phyloP scores from a whole-genome alignment of 2,888 invertebrate species.

The Andrena bucephala region DNA sequence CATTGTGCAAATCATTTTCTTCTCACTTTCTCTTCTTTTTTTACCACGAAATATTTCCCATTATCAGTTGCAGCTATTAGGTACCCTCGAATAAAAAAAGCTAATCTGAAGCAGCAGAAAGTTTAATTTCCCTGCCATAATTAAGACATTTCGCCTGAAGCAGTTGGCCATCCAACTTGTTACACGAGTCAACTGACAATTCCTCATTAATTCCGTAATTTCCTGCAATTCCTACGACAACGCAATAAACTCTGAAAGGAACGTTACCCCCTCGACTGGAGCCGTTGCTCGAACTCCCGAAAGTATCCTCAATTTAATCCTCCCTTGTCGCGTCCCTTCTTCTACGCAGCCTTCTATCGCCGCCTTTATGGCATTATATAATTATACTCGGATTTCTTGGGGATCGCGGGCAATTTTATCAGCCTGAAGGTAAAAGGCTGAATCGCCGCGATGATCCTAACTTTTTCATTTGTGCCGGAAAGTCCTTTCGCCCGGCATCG shows the following conservation, averaged over 20 bases:
- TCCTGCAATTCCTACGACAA: not conserved
- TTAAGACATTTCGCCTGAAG: not conserved
- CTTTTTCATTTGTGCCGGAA: conserved; percentile 55
- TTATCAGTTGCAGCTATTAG: too few species aligned
- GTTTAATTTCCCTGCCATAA: not conserved
- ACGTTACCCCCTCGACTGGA: conserved; percentile 19
- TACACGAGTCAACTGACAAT: not conserved
- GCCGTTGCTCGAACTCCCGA: conserved; percentile 13
- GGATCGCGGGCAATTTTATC: conserved; percentile 56
- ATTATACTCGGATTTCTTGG: conserved; percentile 46
- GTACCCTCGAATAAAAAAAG: too few species aligned
- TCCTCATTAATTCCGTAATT: conserved; percentile 5
- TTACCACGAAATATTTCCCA: too few species aligned
- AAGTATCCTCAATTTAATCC: conserved; percentile 60
- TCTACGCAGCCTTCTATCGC: conserved; percentile 2
- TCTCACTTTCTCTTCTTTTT: too few species aligned
- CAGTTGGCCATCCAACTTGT: not conserved
- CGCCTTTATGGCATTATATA: conserved; percentile 36
- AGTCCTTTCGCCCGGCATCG: conserved; percentile 17
- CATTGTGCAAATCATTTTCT: not conserved
- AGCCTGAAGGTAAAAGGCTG: conserved; percentile 45
- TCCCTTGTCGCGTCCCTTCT: conserved; percentile 26
- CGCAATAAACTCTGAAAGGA: conserved; percentile 5
- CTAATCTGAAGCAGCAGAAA: not conserved
- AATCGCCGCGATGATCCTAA: conserved; percentile 60